Evolutionary conservation across 2,888 invertebrate genomes (phyloP).

Genomic region (Punctoribates punctum): DNA sequence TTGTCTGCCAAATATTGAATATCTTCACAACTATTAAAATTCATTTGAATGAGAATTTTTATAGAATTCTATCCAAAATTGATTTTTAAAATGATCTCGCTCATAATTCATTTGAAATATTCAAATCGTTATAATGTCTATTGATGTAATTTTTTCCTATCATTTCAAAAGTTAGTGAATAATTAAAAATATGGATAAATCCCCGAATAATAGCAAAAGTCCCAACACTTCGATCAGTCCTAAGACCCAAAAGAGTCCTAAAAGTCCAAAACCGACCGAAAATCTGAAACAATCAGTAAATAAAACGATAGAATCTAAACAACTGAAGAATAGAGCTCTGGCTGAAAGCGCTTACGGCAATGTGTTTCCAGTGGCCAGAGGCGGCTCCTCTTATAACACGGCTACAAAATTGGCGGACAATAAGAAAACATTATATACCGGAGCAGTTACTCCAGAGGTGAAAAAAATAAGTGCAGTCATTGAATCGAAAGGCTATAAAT

Average conservation of each 20-base stretch:
- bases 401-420: not conserved
- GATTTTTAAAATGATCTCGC: too few species aligned
- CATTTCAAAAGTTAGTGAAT: too few species aligned
- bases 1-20: too few species aligned
- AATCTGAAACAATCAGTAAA: not conserved
- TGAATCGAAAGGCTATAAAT: constrained; percentile 7
- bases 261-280: not conserved
- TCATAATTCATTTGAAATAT: too few species aligned
- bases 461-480: constrained; percentile 6
- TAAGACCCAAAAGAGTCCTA: not conserved
- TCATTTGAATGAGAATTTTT: too few species aligned
- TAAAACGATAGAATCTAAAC: not conserved
- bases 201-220: not conserved
- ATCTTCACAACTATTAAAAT: too few species aligned
- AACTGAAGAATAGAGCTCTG: not conserved
- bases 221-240: not conserved
- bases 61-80: too few species aligned
- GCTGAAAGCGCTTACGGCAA: constrained; percentile 11
- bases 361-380: constrained; percentile 2
- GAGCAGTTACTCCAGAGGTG: not conserved
- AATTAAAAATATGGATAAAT: too few species aligned
- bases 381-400: not conserved
- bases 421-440: not conserved
- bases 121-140: too few species aligned
- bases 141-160: too few species aligned